Evolutionary conservation across 2,797 vertebrate species (phyloP).

Genomic region (Artibeus jamaicensis): DNA sequence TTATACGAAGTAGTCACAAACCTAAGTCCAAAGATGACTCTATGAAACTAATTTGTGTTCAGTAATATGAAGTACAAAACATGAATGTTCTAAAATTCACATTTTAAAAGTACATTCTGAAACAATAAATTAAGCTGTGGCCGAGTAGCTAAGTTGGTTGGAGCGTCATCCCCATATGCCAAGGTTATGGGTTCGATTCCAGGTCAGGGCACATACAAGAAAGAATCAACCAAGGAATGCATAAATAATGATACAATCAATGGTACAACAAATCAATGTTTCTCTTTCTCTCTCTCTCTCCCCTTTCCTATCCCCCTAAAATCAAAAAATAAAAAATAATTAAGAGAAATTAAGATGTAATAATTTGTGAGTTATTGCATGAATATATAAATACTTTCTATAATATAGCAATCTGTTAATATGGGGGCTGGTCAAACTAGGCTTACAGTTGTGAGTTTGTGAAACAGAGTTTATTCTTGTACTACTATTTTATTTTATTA

Average conservation of each 20-base stretch:
- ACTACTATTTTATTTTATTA: background rate
- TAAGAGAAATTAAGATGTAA: background rate
- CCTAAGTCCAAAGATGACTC: slow-evolving; percentile 19
- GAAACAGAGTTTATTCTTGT: background rate
- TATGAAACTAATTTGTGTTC: background rate
- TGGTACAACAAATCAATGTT: background rate
- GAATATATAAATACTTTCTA: background rate
- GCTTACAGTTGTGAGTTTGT: background rate
- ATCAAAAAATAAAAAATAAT: background rate
- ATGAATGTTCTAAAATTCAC: background rate
- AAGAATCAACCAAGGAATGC: background rate
- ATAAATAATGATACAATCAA: background rate
- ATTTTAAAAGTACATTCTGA: background rate
- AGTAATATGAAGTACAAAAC: background rate
- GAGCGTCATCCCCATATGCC: too few relatives aligned
- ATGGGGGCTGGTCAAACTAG: background rate
- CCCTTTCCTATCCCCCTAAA: background rate
- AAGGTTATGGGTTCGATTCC: background rate
- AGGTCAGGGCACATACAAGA: background rate
- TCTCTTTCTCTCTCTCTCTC: background rate
- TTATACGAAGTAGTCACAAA: slow-evolving; percentile 21
- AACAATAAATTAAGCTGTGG: background rate
- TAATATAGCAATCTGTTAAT: background rate
- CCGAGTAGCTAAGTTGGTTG: background rate
- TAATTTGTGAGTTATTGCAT: background rate